Evolutionary conservation across 2,797 vertebrate species (phyloP).

Genomic region (Parambassis ranga): DNA sequence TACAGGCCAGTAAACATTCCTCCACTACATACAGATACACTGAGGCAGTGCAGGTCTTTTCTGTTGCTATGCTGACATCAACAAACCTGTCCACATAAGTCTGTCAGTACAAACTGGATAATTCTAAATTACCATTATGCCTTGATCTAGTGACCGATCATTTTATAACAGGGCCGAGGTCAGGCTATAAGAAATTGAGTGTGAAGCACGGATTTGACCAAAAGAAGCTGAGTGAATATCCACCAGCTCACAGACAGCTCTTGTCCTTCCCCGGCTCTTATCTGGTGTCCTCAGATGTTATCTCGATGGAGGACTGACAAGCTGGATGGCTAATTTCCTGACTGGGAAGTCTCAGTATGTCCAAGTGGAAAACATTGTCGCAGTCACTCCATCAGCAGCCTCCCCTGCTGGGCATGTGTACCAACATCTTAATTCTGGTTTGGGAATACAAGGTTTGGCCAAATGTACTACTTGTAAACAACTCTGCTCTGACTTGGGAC

Average conservation of each 20-base stretch:
- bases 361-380: constrained; percentile 41
- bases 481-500: constrained; percentile 24
- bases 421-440: constrained; percentile 39
- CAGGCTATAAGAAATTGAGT: neutral
- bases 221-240: constrained; percentile 4
- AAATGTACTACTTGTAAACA: constrained; percentile 48
- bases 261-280: constrained; percentile 19
- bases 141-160: constrained; percentile 5
- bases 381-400: constrained; percentile 28
- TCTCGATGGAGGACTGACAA: constrained; percentile 43
- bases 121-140: constrained; percentile 10
- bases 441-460: constrained; percentile 39
- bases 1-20: neutral
- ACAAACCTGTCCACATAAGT: constrained; percentile 47
- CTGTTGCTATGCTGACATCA: too few relatives aligned
- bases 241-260: constrained; percentile 1
- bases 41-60: neutral
- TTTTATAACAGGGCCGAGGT: neutral
- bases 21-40: neutral
- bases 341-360: constrained; percentile 30
- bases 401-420: constrained; percentile 19
- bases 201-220: constrained; percentile 10
- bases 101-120: too few relatives aligned
- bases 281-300: constrained; percentile 43
- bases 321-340: constrained; percentile 49